These are phyloP conservation scores for Gymnogyps californianus DNA, from an alignment of 2,113 vertebrate species.

Conservation along the genomic window DNA sequence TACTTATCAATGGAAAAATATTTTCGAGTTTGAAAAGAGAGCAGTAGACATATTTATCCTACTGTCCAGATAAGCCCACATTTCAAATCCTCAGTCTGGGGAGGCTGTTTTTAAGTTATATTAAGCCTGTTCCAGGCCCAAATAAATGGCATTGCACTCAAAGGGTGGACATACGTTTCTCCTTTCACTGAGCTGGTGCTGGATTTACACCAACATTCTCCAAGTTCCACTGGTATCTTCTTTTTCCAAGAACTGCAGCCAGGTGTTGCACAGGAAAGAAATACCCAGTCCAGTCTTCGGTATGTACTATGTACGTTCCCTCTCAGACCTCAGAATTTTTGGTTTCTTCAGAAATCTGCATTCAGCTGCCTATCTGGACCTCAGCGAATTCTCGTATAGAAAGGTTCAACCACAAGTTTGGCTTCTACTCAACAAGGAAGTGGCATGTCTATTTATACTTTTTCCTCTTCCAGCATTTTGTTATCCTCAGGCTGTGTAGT, in stretches of 20 bases:
- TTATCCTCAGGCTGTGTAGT: slow-evolving; percentile 3
- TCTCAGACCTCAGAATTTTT: background rate
- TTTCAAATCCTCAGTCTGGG: background rate
- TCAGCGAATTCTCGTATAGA: background rate
- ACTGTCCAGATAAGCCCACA: background rate
- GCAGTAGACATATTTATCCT: background rate
- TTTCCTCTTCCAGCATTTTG: slow-evolving; percentile 58
- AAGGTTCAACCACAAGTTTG: slow-evolving; percentile 36
- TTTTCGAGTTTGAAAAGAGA: background rate
- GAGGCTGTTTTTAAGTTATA: background rate
- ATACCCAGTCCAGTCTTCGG: background rate
- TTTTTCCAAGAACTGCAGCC: background rate
- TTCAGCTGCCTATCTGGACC: background rate
- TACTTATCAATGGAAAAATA: background rate
- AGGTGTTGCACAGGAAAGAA: background rate
- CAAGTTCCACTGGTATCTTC: background rate
- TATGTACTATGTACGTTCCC: background rate
- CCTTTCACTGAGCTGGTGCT: background rate
- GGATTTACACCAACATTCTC: background rate
- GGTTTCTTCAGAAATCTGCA: background rate
- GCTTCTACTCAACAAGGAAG: slow-evolving; percentile 58
- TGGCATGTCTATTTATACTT: slow-evolving; percentile 58
- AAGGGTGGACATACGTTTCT: background rate
- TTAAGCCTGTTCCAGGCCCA: background rate
- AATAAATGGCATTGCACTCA: background rate